Evolutionary conservation across 2,113 vertebrate genomes (phyloP).

Genomic region (Centropristis striata): DNA sequence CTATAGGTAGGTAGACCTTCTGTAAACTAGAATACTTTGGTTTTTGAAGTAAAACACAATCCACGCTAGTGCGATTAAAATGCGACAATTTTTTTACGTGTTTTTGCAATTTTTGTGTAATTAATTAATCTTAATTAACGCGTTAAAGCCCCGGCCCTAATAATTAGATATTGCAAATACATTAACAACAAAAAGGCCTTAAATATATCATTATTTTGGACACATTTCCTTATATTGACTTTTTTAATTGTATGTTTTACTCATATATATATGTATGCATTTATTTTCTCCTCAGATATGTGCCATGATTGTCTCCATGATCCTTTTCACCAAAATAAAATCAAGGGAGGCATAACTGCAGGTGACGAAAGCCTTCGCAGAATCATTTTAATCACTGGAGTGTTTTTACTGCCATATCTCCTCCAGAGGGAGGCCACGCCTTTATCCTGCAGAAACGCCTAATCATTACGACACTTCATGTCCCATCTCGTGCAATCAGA

Average conservation of each 20-base stretch:
- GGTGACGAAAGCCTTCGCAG: neutral
- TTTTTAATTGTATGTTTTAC: neutral
- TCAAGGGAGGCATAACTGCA: slow-evolving; percentile 21
- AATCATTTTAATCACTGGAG: slow-evolving; percentile 6
- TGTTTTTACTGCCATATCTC: neutral
- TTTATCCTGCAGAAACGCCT: slow-evolving; percentile 15
- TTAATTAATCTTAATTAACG: too few relatives aligned
- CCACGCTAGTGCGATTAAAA: too few relatives aligned
- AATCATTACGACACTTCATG: neutral
- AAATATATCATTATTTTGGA: too few relatives aligned
- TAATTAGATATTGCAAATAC: too few relatives aligned
- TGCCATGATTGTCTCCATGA: slow-evolving; percentile 84
- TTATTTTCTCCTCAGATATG: slow-evolving; percentile 68
- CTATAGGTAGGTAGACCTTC: too few relatives aligned
- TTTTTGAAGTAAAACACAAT: too few relatives aligned
- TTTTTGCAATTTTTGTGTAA: too few relatives aligned
- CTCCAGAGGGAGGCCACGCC: slow-evolving; percentile 3
- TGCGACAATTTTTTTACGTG: too few relatives aligned
- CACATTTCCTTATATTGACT: neutral
- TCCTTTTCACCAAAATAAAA: slow-evolving; percentile 77
- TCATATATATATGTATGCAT: neutral
- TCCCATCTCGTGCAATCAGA: slow-evolving; percentile 52
- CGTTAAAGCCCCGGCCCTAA: too few relatives aligned
- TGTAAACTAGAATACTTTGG: too few relatives aligned
- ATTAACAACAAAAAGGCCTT: too few relatives aligned